Percentiles rank a stretch among this genome's conserved stretches.
These are phyloP conservation scores for Eolophus roseicapilla DNA, from an alignment of 2,113 vertebrate species.

Conservation along the genomic window DNA sequence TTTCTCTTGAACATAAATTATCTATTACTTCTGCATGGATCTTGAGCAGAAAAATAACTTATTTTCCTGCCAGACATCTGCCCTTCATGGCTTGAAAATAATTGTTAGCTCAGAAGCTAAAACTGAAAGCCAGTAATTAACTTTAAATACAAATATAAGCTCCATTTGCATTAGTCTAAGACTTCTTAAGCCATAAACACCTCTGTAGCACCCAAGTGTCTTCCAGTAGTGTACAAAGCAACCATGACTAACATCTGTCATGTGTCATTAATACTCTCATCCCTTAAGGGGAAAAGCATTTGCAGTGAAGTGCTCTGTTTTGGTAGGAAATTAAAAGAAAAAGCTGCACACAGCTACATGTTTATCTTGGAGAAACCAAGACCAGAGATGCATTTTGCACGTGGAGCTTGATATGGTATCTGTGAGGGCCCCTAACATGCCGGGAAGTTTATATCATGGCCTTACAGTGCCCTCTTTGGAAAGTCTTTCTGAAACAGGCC, in stretches of 20 bases:
- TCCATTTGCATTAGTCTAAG: conserved; percentile 20
- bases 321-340: conserved; percentile 8
- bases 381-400: background rate
- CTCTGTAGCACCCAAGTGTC: background rate
- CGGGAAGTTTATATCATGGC: background rate
- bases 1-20: background rate
- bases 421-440: background rate
- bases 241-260: conserved; percentile 55
- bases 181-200: conserved; percentile 17
- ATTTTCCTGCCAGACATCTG: background rate
- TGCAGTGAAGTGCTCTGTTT: conserved; percentile 50
- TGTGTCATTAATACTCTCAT: conserved; percentile 26
- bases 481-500: background rate
- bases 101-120: background rate
- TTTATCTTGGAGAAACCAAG: background rate
- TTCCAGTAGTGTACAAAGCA: background rate
- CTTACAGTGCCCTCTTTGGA: background rate
- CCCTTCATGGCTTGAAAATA: conserved; percentile 10
- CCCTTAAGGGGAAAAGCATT: conserved; percentile 32
- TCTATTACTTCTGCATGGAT: background rate
- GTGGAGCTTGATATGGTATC: background rate
- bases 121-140: conserved; percentile 15
- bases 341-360: background rate
- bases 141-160: conserved; percentile 2
- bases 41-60: background rate